Evolutionary conservation across 1,140 invertebrate species (phyloP).

Genomic region (Trichonephila clavipes): DNA sequence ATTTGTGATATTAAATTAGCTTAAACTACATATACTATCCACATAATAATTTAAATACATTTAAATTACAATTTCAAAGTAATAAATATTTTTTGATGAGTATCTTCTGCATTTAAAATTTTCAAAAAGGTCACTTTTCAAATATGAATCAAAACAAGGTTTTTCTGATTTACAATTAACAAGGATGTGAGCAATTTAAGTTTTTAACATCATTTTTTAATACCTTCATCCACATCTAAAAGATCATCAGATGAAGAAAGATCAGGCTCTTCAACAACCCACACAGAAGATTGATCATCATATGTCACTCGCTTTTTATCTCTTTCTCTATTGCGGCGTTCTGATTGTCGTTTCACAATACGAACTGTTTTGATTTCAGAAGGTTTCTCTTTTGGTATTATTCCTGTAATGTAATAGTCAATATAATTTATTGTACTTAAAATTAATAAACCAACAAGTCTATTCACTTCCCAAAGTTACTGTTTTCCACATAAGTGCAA

Average conservation of each 20-base stretch:
- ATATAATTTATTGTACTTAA: not conserved
- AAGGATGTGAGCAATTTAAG: no score
- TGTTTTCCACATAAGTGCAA: no score
- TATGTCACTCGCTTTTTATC: conserved; percentile 81
- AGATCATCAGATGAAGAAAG: conserved; percentile 77
- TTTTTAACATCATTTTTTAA: not conserved
- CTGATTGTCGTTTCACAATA: conserved; percentile 95
- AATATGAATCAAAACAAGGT: no score
- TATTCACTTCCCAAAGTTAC: no score
- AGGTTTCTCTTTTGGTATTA: conserved; percentile 86
- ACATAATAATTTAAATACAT: no score
- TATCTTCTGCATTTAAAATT: no score
- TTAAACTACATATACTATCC: no score
- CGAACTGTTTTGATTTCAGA: conserved; percentile 95
- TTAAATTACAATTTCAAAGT: no score
- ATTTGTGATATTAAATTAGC: no score
- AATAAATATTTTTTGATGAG: no score
- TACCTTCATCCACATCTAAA: conserved; percentile 74
- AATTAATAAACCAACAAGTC: not conserved
- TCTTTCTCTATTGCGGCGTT: conserved; percentile 89
- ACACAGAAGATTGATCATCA: conserved; percentile 78
- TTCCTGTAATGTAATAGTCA: conserved; percentile 82
- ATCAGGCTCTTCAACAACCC: conserved; percentile 79
- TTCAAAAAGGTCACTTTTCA: no score
- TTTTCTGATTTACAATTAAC: no score